Evolutionary conservation across 1,140 invertebrate genomes (phyloP).

Genomic region (Pollicipes pollicipes): DNA sequence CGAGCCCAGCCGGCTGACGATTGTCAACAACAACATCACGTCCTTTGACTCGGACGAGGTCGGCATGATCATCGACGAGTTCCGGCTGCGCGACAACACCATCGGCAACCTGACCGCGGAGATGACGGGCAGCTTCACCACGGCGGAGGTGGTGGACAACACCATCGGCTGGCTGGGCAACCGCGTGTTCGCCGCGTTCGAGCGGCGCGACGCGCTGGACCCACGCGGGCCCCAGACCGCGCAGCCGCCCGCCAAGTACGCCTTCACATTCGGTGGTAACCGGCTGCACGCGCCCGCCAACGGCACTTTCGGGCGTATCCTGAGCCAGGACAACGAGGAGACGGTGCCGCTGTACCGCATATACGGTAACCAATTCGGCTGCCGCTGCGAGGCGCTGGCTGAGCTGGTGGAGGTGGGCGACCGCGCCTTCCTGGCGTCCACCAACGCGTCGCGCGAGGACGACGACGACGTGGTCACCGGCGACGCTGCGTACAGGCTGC

Average conservation of each 20-base stretch:
- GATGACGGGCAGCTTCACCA: slow-evolving; percentile 1
- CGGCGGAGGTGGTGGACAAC: background rate
- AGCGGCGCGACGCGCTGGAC: slow-evolving; percentile 14
- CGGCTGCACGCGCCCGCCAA: background rate
- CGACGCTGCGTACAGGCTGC: background rate
- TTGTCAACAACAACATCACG: background rate
- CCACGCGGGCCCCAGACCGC: background rate
- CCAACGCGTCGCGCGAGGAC: background rate
- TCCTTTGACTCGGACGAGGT: background rate
- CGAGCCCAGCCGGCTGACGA: background rate
- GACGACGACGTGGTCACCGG: background rate
- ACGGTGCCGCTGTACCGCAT: background rate
- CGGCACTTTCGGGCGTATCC: background rate
- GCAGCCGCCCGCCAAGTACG: background rate
- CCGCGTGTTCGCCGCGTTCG: background rate
- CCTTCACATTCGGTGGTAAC: background rate
- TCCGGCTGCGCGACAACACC: background rate
- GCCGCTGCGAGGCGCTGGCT: background rate
- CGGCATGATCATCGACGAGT: background rate
- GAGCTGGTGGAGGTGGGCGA: background rate
- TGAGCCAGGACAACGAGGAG: background rate
- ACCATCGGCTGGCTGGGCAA: background rate
- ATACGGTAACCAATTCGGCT: background rate
- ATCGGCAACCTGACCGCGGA: slow-evolving; percentile 5
- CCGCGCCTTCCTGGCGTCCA: background rate